Evolutionary conservation across 2,113 vertebrate genomes (phyloP).

Genomic region (Cygnus atratus): DNA sequence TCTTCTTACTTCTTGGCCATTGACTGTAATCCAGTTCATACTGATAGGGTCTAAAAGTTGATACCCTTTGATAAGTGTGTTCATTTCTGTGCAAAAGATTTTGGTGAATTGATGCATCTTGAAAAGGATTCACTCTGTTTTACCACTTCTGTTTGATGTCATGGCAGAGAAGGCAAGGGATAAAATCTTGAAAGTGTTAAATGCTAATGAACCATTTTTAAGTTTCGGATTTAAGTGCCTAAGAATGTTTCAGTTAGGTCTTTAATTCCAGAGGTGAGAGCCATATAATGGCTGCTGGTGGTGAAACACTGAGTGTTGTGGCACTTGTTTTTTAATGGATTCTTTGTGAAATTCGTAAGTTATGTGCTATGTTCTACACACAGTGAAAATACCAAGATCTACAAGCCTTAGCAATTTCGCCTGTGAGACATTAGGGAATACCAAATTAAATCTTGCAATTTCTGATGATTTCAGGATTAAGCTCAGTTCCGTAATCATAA

Average conservation of each 20-base stretch:
- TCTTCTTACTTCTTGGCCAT: neutral
- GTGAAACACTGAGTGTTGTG: neutral
- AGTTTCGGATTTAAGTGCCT: neutral
- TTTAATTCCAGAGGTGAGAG: neutral
- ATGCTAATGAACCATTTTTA: neutral
- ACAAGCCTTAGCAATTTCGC: neutral
- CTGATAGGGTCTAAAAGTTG: neutral
- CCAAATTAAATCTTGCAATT: neutral
- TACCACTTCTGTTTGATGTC: neutral
- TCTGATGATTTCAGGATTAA: neutral
- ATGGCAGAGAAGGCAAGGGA: neutral
- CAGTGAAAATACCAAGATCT: neutral
- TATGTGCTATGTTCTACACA: neutral
- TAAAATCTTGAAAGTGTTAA: neutral
- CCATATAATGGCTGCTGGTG: neutral
- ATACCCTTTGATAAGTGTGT: neutral
- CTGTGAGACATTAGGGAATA: neutral
- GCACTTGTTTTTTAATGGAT: neutral
- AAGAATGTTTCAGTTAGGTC: neutral
- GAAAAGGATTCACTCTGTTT: neutral
- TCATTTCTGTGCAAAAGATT: neutral
- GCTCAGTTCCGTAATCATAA: neutral
- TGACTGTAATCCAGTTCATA: neutral
- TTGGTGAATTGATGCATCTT: neutral
- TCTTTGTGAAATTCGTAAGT: neutral